A percentile compares a stretch with the other conserved stretches of the same genome.
Evolutionary conservation across 2,113 vertebrate species (phyloP).

Genomic region (Pica pica): DNA sequence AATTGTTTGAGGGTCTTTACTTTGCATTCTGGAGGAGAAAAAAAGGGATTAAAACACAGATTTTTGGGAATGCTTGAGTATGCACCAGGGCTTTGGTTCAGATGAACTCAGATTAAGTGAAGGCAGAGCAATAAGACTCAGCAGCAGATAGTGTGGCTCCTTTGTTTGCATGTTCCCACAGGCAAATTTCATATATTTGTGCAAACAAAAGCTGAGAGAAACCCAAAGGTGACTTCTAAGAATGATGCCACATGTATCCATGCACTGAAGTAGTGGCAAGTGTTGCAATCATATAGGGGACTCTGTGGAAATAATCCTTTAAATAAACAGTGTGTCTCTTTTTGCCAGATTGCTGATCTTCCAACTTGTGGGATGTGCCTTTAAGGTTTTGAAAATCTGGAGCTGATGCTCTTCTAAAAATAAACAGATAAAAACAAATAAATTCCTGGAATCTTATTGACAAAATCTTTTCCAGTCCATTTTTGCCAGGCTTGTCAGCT

Average conservation of each 20-base stretch:
- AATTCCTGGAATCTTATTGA: neutral
- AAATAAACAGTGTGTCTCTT: neutral
- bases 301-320: neutral
- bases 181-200: neutral
- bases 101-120: neutral
- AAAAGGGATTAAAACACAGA: neutral
- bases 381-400: neutral
- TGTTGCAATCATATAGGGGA: neutral
- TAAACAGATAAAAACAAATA: neutral
- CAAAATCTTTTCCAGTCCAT: neutral
- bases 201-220: neutral
- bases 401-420: neutral
- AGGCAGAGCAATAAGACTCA: neutral
- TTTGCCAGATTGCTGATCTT: neutral
- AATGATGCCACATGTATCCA: neutral
- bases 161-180: neutral
- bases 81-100: neutral
- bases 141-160: neutral
- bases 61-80: neutral
- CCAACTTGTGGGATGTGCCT: neutral
- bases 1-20: neutral
- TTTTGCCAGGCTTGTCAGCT: constrained; percentile 3
- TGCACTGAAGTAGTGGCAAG: neutral
- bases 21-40: neutral
- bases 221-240: neutral